These are phyloP conservation scores for Pangasius sanitwongsei DNA, from an alignment of 2,797 vertebrate genomes.

Conservation along the genomic window DNA sequence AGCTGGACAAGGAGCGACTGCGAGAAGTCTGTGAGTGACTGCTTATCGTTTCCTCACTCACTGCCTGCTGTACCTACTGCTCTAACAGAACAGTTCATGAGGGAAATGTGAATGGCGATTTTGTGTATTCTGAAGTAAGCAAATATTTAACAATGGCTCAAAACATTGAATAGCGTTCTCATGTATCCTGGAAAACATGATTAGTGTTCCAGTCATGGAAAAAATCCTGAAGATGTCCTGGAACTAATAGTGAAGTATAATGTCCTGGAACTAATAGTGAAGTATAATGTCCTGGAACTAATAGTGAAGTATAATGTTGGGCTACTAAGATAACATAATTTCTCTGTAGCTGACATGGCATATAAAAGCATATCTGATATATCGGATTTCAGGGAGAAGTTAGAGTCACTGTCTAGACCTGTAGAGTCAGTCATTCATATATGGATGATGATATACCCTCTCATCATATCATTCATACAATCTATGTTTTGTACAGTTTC, in stretches of 20 bases:
- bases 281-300: not conserved
- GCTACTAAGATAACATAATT: not conserved
- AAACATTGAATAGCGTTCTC: not conserved
- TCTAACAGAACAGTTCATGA: not conserved
- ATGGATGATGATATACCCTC: too few species aligned
- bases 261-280: not conserved
- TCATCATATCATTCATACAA: not conserved
- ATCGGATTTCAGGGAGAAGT: not conserved
- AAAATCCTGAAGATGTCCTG: not conserved
- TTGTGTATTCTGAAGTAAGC: not conserved
- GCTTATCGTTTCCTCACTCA: not conserved
- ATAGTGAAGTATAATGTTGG: not conserved
- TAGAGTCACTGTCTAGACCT: not conserved
- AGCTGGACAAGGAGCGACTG: conserved; percentile 94
- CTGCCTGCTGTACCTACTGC: not conserved
- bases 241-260: not conserved
- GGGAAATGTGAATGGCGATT: not conserved
- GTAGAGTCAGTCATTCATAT: not conserved
- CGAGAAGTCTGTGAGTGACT: conserved; percentile 92
- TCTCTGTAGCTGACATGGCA: not conserved
- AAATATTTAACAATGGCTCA: not conserved
- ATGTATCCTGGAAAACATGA: not conserved
- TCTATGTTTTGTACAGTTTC: not conserved
- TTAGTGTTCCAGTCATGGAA: not conserved
- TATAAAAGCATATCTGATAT: not conserved